Evolutionary conservation across 2,797 vertebrate species (phyloP).

Genomic region (Huso huso): DNA sequence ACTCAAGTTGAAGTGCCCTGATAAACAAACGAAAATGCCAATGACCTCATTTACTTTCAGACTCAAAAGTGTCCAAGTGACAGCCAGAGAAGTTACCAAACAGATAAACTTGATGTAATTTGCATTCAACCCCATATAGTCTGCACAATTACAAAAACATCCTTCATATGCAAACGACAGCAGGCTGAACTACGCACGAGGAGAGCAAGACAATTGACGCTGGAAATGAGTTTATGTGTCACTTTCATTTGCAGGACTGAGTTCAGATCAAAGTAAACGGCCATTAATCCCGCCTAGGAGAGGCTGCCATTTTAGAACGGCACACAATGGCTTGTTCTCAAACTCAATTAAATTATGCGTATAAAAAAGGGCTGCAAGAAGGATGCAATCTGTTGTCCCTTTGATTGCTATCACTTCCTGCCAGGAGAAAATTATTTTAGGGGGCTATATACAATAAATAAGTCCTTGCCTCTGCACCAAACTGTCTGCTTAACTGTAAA

Average conservation of each 20-base stretch:
- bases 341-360: constrained; percentile 19
- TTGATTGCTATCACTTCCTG: constrained; percentile 12
- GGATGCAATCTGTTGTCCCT: constrained; percentile 5
- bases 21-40: neutral
- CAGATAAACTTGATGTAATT: neutral
- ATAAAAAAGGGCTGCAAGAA: constrained; percentile 17
- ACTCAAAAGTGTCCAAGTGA: too few relatives aligned
- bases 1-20: neutral
- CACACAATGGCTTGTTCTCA: constrained; percentile 19
- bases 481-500: constrained; percentile 33
- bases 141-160: neutral
- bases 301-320: constrained; percentile 8
- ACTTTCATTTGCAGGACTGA: constrained; percentile 30
- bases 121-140: neutral
- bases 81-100: neutral
- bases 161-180: constrained; percentile 17
- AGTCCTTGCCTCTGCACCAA: constrained; percentile 21
- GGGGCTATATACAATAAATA: constrained; percentile 25
- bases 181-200: constrained; percentile 17
- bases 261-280: constrained; percentile 32
- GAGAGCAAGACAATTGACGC: constrained; percentile 22
- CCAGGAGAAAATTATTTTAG: constrained; percentile 7
- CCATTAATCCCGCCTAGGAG: constrained; percentile 22
- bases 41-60: neutral
- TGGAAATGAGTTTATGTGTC: constrained; percentile 22